A percentile compares a stretch with the other conserved stretches of the same genome.
phyloP scores from a whole-genome alignment of 2,888 invertebrate species.

The Diarsia mendica region DNA sequence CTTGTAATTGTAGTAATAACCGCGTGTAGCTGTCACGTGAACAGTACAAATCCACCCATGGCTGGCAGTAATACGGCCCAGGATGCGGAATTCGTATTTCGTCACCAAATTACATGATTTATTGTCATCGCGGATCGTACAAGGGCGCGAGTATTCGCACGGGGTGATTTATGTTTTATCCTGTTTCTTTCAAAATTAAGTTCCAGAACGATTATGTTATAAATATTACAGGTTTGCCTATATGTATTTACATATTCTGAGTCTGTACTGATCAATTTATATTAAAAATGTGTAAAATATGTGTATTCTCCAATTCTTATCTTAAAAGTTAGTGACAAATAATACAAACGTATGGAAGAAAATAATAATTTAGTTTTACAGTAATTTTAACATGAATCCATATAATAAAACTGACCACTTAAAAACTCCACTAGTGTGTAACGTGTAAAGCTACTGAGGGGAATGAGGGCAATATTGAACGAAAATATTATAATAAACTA shows the following conservation, averaged over 20 bases:
- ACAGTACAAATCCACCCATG: slow-evolving; percentile 82
- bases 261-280: too few relatives aligned
- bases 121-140: slow-evolving; percentile 84
- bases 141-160: slow-evolving; percentile 65
- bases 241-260: not conserved
- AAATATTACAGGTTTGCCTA: not conserved
- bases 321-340: too few relatives aligned
- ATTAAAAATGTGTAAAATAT: too few relatives aligned
- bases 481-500: slow-evolving; percentile 89
- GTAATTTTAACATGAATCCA: not conserved
- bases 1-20: slow-evolving; percentile 84
- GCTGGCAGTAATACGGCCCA: slow-evolving; percentile 71
- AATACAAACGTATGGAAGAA: not conserved
- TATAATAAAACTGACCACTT: slow-evolving; percentile 15
- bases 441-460: slow-evolving; percentile 68
- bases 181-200: not conserved
- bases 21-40: slow-evolving; percentile 82
- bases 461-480: slow-evolving; percentile 83
- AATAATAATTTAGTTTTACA: not conserved
- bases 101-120: slow-evolving; percentile 89
- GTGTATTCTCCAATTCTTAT: too few relatives aligned
- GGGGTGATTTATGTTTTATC: slow-evolving; percentile 51
- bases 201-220: not conserved
- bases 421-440: slow-evolving; percentile 67
- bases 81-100: slow-evolving; percentile 79